Base-by-base conservation (phyloP, 2,888 invertebrate genomes). In the Pseudoips prasinana region DNA sequence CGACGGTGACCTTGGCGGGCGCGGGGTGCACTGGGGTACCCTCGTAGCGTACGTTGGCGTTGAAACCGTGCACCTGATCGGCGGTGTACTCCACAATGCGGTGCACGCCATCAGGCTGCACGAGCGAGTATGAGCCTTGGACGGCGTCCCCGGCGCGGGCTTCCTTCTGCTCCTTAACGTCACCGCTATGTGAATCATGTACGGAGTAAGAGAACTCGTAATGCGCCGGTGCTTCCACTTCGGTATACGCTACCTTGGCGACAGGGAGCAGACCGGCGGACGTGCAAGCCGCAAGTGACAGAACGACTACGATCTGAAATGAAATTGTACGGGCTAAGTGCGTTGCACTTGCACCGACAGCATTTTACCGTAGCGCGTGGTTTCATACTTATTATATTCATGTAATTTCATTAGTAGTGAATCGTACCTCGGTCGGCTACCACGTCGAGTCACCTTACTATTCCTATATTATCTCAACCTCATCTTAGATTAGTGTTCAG, bases 161-260 rank as follows among this genome's bases (percentile, higher is more conserved):
- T 48, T 89, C 89, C 51, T 83, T 73, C 67, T 88, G 88, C 49
- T 85, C 71, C 61, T 89, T 89, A 47, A 85, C 63, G 62, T 89
- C 89, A 1, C 88, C 87, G 58, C 64, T 80, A 58, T 80, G 78
- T 1, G 63, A 56, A 48, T 88, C 88, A 39, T 85, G 81, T 32
- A 88, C 85, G 35, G 84, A 80, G 73, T 88, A 87, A 14, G 69
- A 63, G 72, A 75, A 87, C 32, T 84, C 80, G 69, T 87, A 87
- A 46, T 82, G 73, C 2, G 84, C 84, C 11, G 83, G 84, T 1
- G 69, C 72, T 39, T 82, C 77, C 3, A 67, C 63, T 33, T 81
- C 73, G 1, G 73, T 75, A 58, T 83, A 77, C 8, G 73, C 73
- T 10, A 73, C 55, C 41, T 82, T 76, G 33, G 66, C 56, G 11